Percentiles rank a stretch among this genome's conserved stretches.
phyloP scores from a whole-genome alignment of 1,140 invertebrate genomes.

The Trichonephila inaurata region DNA sequence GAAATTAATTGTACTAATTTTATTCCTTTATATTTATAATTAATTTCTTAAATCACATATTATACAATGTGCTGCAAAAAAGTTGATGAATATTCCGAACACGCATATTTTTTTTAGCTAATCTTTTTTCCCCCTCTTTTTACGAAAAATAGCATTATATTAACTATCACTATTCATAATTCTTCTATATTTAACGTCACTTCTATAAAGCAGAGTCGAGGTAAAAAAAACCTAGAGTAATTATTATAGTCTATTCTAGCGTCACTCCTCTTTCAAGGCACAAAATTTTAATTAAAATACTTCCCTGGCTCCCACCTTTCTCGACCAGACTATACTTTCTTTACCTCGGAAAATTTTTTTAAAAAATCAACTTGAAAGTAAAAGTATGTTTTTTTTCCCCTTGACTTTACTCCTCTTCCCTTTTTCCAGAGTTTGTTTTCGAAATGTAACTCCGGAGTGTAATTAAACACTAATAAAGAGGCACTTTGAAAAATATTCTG shows the following conservation, averaged over 20 bases:
- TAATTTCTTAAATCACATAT: too few relatives aligned
- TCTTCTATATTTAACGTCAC: background rate
- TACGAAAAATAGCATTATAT: too few relatives aligned
- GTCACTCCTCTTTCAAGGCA: background rate
- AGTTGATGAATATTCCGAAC: background rate
- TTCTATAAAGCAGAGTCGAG: background rate
- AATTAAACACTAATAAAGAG: slow-evolving; percentile 62
- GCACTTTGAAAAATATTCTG: slow-evolving; percentile 46
- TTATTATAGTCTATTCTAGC: slow-evolving; percentile 28
- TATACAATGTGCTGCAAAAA: too few relatives aligned
- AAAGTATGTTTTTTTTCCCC: background rate
- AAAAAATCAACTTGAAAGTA: background rate
- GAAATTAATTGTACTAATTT: too few relatives aligned
- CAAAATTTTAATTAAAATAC: slow-evolving; percentile 54
- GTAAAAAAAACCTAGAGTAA: background rate
- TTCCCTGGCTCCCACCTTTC: background rate
- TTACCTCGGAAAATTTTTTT: background rate
- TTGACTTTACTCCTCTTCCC: background rate
- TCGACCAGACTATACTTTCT: background rate
- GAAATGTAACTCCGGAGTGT: slow-evolving; percentile 9
- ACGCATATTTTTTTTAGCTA: background rate
- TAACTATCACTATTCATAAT: background rate
- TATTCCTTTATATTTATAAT: too few relatives aligned
- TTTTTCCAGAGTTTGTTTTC: background rate
- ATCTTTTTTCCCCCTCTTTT: background rate